These are phyloP conservation scores for Euplagia quadripunctaria DNA, from an alignment of 2,888 invertebrate genomes.

Conservation along the genomic window DNA sequence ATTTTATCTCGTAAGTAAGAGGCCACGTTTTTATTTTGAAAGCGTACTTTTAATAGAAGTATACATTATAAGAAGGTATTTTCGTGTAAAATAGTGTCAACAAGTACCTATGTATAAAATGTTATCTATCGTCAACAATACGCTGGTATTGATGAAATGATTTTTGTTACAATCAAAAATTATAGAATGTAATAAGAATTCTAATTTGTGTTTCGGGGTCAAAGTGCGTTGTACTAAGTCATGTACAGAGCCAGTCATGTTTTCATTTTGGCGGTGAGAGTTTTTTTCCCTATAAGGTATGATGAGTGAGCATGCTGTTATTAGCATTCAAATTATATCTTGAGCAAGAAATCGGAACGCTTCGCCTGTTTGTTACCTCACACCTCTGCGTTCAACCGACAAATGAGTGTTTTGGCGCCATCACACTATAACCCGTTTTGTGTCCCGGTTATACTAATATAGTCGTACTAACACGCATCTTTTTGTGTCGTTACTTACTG, in stretches of 20 bases:
- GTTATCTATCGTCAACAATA: neutral
- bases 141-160: neutral
- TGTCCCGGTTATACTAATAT: constrained; percentile 63
- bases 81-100: neutral
- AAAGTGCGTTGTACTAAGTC: constrained; percentile 69
- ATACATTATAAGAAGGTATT: neutral
- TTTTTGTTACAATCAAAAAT: constrained; percentile 55
- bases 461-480: constrained; percentile 53
- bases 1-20: neutral
- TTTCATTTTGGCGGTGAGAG: constrained; percentile 77
- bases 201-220: constrained; percentile 68
- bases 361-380: constrained; percentile 67
- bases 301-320: constrained; percentile 76
- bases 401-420: constrained; percentile 74
- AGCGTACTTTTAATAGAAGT: too few species aligned
- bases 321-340: constrained; percentile 78
- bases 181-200: constrained; percentile 53
- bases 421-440: constrained; percentile 67
- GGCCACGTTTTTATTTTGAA: too few species aligned
- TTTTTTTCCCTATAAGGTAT: constrained; percentile 73
- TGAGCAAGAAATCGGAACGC: constrained; percentile 74
- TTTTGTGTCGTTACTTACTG: constrained; percentile 75
- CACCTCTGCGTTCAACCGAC: constrained; percentile 68
- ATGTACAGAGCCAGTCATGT: constrained; percentile 66
- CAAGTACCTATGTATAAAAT: neutral